Evolutionary conservation across 2,797 vertebrate genomes (phyloP).

Genomic region (Sebastes itinus): DNA sequence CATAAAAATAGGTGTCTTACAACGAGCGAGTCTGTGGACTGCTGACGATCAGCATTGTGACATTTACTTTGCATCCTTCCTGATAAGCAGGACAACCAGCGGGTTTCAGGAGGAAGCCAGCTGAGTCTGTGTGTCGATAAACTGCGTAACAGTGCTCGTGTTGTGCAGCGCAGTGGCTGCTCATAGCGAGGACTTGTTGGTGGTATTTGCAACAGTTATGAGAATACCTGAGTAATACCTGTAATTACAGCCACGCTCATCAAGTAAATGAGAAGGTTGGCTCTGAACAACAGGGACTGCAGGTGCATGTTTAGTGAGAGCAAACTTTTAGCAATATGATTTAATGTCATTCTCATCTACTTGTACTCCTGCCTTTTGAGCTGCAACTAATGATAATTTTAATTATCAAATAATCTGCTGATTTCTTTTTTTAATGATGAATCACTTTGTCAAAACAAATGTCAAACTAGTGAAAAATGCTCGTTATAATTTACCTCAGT

Average conservation of each 20-base stretch:
- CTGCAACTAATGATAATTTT: too few relatives aligned
- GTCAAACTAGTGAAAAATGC: too few relatives aligned
- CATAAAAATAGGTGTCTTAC: background rate
- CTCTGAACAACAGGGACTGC: background rate
- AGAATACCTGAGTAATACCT: conserved; percentile 35
- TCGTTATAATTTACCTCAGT: too few relatives aligned
- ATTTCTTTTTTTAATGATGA: too few relatives aligned
- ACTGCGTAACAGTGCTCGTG: background rate
- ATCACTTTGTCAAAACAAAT: too few relatives aligned
- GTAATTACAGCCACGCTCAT: conserved; percentile 24
- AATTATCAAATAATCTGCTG: too few relatives aligned
- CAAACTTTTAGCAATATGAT: background rate
- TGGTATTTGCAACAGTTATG: background rate
- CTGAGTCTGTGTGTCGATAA: background rate
- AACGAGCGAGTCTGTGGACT: background rate
- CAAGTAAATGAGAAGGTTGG: background rate
- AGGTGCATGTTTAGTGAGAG: background rate
- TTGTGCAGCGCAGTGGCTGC: background rate
- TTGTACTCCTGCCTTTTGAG: too few relatives aligned
- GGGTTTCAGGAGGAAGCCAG: background rate
- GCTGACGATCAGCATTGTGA: background rate
- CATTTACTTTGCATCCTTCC: conserved; percentile 32
- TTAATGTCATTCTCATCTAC: too few relatives aligned
- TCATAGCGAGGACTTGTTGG: background rate
- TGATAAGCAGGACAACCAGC: background rate